Evolutionary conservation across 2,888 invertebrate genomes (phyloP), one percentile per base, ranked within the genome.

Genomic region (Sesamia inferens): DNA sequence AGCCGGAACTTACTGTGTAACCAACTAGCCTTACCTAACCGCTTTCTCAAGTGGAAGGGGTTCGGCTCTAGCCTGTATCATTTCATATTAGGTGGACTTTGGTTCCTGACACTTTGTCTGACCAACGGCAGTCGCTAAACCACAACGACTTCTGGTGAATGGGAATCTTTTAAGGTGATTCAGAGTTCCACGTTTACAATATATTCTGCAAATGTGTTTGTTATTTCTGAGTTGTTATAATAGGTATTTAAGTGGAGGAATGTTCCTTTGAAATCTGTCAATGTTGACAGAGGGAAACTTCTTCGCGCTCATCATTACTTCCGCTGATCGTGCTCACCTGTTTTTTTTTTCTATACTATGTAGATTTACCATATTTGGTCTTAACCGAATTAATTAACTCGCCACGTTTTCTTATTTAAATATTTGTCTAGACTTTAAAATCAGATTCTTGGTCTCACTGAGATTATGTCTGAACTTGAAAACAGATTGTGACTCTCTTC

Each of bases 1-100:
- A 85, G n/a, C 74, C 87, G 84, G 86, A 84, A 73, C 85, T 81
- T 10, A 13, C 55, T 42, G 16, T 48, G 55, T 51, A 61, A 51
- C 58, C 13, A 13, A 44, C 78, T 44, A 24, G 47, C 4, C 61
- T 81, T 81, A 84, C 81, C 61, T 74, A 84, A 74, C 76, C 65
- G 64, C 86, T 84, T 84, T 84, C 84, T 64, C 67, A 62, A 71
- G 54, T 58, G 63, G 58, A 14, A 68, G 47, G 80, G 65, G 6
- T n/a, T 19, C 14, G 16, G 16, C 55, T 78, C 65, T 42, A 48
- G 65, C 78, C 44, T 68, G 64, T 22, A 42, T 57, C 10, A 57
- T 62, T 11, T 22, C 39, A 54, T 78, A 31, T 47, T 59, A 48
- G 7, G 11, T 42, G 48, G 48, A 75, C 16, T 79, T 75, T 19